Evolutionary conservation across 2,113 vertebrate species (phyloP).

Genomic region (Erythrocercus mccallii): DNA sequence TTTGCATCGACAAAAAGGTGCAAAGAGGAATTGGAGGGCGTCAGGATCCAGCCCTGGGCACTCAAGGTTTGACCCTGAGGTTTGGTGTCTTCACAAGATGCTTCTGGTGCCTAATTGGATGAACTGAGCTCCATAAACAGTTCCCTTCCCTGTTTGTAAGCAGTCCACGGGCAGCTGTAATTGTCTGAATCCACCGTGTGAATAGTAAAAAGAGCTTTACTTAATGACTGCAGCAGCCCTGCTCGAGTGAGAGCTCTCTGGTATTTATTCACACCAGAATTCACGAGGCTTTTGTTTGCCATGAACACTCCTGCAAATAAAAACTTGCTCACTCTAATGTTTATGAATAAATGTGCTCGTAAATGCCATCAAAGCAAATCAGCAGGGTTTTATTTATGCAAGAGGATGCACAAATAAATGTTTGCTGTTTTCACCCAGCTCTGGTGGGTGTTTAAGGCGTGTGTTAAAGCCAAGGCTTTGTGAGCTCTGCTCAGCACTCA

Average conservation of each 20-base stretch:
- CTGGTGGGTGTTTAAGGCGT: background rate
- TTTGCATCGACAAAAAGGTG: background rate
- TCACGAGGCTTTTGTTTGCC: slow-evolving; percentile 57
- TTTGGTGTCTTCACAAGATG: background rate
- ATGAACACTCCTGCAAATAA: slow-evolving; percentile 49
- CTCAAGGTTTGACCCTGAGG: background rate
- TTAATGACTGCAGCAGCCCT: slow-evolving; percentile 48
- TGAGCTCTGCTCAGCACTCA: background rate
- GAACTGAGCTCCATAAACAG: slow-evolving; percentile 22
- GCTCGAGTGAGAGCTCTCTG: slow-evolving; percentile 36
- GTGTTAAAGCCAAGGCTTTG: background rate
- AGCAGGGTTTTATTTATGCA: slow-evolving; percentile 62
- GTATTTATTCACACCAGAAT: slow-evolving; percentile 57
- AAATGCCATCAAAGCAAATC: slow-evolving; percentile 65
- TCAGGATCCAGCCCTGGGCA: background rate
- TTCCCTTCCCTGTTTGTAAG: slow-evolving; percentile 47
- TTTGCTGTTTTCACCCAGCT: slow-evolving; percentile 44
- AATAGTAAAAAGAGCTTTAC: slow-evolving; percentile 54
- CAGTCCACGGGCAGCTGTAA: slow-evolving; percentile 51
- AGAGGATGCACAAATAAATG: slow-evolving; percentile 55
- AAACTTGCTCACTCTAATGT: slow-evolving; percentile 64
- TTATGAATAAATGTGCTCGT: slow-evolving; percentile 56
- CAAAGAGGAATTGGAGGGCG: background rate
- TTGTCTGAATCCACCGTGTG: slow-evolving; percentile 26
- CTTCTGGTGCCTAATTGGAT: slow-evolving; percentile 28